Evolutionary conservation across 2,113 vertebrate genomes (phyloP).

Genomic region (Hyla sarda): DNA sequence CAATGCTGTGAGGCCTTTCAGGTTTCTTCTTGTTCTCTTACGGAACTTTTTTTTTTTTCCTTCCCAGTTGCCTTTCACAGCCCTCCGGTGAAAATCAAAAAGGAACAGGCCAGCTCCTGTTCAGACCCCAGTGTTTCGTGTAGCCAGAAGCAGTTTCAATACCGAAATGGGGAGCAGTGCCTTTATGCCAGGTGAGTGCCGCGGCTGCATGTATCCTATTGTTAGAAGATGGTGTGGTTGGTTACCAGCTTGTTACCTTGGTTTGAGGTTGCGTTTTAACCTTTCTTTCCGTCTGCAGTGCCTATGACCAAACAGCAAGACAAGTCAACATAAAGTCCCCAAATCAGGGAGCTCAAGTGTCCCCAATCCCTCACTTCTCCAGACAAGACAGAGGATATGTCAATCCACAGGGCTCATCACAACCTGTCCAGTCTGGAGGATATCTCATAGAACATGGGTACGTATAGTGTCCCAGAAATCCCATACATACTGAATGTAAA

Average conservation of each 20-base stretch:
- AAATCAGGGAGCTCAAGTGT: slow-evolving; percentile 78
- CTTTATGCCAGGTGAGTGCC: slow-evolving; percentile 89
- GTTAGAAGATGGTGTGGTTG: too few relatives aligned
- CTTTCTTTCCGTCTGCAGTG: slow-evolving; percentile 72
- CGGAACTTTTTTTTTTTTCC: slow-evolving; percentile 44
- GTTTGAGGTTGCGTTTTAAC: neutral
- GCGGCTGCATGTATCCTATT: neutral
- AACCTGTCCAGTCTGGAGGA: slow-evolving; percentile 79
- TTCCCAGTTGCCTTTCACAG: slow-evolving; percentile 93
- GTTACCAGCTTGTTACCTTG: neutral
- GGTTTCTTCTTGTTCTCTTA: neutral
- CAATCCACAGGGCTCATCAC: slow-evolving; percentile 76
- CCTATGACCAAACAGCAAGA: slow-evolving; percentile 85
- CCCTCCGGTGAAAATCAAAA: slow-evolving; percentile 91
- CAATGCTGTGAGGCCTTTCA: neutral
- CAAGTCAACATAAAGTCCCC: slow-evolving; percentile 81
- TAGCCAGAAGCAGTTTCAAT: slow-evolving; percentile 84
- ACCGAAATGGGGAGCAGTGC: slow-evolving; percentile 89
- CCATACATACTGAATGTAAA: neutral
- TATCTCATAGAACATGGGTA: slow-evolving; percentile 81
- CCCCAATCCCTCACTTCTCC: slow-evolving; percentile 83
- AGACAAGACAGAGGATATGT: slow-evolving; percentile 84
- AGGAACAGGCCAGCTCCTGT: slow-evolving; percentile 90
- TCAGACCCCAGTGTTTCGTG: slow-evolving; percentile 86
- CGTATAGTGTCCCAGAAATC: slow-evolving; percentile 51